phyloP scores from a whole-genome alignment of 53 echinoderm and acorn worm species.

The Luidia sarsii region DNA sequence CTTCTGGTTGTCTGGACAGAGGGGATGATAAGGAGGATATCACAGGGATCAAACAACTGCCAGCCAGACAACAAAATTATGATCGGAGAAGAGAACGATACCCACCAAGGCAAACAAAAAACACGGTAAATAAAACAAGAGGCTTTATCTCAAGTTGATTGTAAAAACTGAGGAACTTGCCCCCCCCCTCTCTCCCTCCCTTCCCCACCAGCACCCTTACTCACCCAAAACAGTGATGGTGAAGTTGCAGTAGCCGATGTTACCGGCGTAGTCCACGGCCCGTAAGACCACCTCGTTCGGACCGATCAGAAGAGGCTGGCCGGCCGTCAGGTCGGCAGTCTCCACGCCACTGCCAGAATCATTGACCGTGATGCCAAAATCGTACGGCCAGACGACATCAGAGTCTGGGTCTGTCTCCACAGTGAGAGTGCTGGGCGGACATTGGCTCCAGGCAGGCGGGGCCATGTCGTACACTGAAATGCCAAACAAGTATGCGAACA shows the following conservation, averaged over 20 bases:
- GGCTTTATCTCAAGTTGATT: background rate
- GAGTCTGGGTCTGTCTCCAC: background rate
- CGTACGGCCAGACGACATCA: background rate
- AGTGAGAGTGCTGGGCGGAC: background rate
- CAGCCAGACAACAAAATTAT: background rate
- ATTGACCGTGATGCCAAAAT: slow-evolving; percentile 9
- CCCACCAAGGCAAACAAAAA: background rate
- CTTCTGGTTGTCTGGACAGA: background rate
- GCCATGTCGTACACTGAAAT: slow-evolving; percentile 26
- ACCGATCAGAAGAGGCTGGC: background rate
- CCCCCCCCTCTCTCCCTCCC: background rate
- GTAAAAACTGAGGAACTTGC: background rate
- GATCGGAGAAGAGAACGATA: background rate
- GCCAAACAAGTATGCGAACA: too few relatives aligned
- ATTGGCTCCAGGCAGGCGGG: background rate
- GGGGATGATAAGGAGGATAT: too few relatives aligned
- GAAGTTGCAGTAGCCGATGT: slow-evolving; percentile 50
- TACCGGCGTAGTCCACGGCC: slow-evolving; percentile 50
- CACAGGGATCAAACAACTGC: too few relatives aligned
- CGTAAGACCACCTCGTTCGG: slow-evolving; percentile 8
- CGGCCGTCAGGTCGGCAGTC: background rate
- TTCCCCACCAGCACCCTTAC: background rate
- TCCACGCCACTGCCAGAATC: background rate
- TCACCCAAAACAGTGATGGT: background rate
- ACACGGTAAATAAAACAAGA: background rate